Evolutionary conservation across 1,140 invertebrate genomes (phyloP).

Genomic region (Papilio aristodemus): DNA sequence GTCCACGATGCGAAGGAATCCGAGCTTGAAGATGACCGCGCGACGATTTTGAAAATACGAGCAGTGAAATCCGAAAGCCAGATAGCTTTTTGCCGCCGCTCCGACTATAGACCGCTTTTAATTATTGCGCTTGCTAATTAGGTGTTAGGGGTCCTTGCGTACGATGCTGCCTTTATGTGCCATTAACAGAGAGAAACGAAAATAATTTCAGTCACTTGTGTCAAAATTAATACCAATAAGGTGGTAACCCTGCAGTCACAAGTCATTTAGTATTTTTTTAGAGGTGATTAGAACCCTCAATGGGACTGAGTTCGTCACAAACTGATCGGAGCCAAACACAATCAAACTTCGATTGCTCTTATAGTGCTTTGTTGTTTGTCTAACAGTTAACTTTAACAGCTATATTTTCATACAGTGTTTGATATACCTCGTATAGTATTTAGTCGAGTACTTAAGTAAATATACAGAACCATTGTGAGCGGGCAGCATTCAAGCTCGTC

Average conservation of each 20-base stretch:
- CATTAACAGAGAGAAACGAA: not conserved
- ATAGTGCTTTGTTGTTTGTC: not conserved
- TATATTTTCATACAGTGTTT: not conserved
- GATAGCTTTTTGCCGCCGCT: slow-evolving; percentile 67
- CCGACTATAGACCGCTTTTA: slow-evolving; percentile 64
- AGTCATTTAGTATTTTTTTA: too few relatives aligned
- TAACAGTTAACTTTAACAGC: not conserved
- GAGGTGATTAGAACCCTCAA: not conserved
- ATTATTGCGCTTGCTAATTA: slow-evolving; percentile 74
- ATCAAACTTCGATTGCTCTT: not conserved
- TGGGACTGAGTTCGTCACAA: too few relatives aligned
- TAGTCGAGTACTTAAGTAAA: slow-evolving; percentile 24
- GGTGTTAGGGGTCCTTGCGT: slow-evolving; percentile 53
- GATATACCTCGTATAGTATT: not conserved
- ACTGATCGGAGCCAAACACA: not conserved
- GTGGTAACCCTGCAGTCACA: too few relatives aligned
- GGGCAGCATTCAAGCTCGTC: slow-evolving; percentile 8
- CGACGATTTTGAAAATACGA: slow-evolving; percentile 77
- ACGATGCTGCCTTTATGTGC: not conserved
- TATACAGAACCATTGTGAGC: slow-evolving; percentile 26
- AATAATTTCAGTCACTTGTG: slow-evolving; percentile 1
- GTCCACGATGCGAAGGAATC: slow-evolving; percentile 42
- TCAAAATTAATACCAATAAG: not conserved
- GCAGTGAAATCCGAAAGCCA: slow-evolving; percentile 69
- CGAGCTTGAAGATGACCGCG: slow-evolving; percentile 67